Evolutionary conservation across 2,113 vertebrate genomes (phyloP), one percentile per base, ranked within the genome.

Genomic region (Romanogobio albipinnatus): DNA sequence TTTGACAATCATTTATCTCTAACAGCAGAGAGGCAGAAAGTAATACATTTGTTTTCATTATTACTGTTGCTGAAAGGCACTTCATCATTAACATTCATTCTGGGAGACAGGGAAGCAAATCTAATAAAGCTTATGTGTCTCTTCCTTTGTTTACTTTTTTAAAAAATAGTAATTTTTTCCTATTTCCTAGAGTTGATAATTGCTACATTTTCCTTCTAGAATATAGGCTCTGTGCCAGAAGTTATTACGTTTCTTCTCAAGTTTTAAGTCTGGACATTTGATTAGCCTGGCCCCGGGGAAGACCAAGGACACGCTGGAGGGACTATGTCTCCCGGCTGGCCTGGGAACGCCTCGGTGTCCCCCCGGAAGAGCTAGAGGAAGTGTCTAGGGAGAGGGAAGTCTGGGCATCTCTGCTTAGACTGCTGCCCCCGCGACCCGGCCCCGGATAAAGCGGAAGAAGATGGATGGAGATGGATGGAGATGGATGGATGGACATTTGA

Each of bases 21-120:
- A 68, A 79, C 47, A 76, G 47, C 19, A 19, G 22, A 59, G 66
- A 43, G 62, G 74, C 24, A 33, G 53, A 71, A 83, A n/a, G 24
- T 36, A 62, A 85, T 81, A 36, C 70, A 82, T 82, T 85, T 75
- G 45, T 84, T 85, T 73, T 85, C 58, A 49, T 88, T 83, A 83
- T 62, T 61, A 24, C 58, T 56, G 45, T 78, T 70, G 43, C 59
- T 45, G 58, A 82, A 64, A 77, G 83, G 43, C 84, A 79, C 22
- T 53, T 59, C 64, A 59, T 70, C 61, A 74, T 68, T 82, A 78
- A 53, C 62, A 78, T 82, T 85, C 45, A 87, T 71, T 81, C 74
- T 19, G 51, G 24, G 70, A 81, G 64, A 83, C 58, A 3, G 33
- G 58, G 66, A 78, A 70, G 75, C 56, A 70, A 59, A 70, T 45